phyloP scores from a whole-genome alignment of 1,140 invertebrate species.

The Cepaea nemoralis region DNA sequence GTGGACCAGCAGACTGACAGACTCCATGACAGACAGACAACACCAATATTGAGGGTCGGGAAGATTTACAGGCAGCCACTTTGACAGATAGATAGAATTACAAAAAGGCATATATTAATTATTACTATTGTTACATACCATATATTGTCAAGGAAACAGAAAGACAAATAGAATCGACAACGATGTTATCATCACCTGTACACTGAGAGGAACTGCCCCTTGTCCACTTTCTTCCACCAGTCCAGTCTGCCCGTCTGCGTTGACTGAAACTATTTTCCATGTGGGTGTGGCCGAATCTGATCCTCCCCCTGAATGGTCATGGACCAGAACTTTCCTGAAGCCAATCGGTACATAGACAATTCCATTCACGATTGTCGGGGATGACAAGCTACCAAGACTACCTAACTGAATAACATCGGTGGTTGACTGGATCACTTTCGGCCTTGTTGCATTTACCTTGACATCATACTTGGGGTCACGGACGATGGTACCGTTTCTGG shows the following conservation, averaged over 20 bases:
- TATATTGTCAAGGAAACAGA: too few relatives aligned
- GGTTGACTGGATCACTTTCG: background rate
- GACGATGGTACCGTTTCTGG: constrained; percentile 23
- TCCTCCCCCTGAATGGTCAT: background rate
- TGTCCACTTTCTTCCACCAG: constrained; percentile 22
- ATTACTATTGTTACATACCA: too few relatives aligned
- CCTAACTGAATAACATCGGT: constrained; percentile 10
- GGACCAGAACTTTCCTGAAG: background rate
- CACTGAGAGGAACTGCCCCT: constrained; percentile 35
- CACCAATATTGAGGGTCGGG: too few relatives aligned
- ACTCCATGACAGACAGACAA: too few relatives aligned
- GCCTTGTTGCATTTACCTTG: background rate
- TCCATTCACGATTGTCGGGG: constrained; percentile 24
- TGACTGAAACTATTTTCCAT: constrained; percentile 18
- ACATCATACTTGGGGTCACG: constrained; percentile 24
- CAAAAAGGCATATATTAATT: too few relatives aligned
- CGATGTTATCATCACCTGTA: constrained; percentile 19
- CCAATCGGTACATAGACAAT: constrained; percentile 27
- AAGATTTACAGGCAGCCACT: too few relatives aligned
- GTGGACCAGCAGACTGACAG: too few relatives aligned
- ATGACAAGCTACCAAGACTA: background rate
- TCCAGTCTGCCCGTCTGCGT: constrained; percentile 13
- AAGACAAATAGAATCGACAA: too few relatives aligned
- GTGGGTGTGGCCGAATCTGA: background rate
- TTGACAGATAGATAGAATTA: too few relatives aligned